phyloP scores from a whole-genome alignment of 1,140 invertebrate species.

The Triops cancriformis region DNA sequence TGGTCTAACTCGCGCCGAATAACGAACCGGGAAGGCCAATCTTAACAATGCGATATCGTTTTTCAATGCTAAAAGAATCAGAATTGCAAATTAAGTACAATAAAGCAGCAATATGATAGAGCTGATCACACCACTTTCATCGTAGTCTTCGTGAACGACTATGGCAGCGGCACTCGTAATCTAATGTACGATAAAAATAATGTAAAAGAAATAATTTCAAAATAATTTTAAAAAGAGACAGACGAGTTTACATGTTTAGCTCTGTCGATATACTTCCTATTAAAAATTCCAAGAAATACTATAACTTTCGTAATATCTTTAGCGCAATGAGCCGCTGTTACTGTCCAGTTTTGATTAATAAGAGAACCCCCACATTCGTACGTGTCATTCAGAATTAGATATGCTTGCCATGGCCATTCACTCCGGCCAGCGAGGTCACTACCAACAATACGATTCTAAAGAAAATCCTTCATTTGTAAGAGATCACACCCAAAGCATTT shows the following conservation, averaged over 20 bases:
- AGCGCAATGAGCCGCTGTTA: conserved; percentile 43
- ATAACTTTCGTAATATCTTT: background rate
- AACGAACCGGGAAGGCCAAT: conserved; percentile 24
- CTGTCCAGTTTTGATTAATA: conserved; percentile 40
- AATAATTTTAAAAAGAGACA: background rate
- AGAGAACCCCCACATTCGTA: conserved; percentile 42
- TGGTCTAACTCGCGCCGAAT: conserved; percentile 24
- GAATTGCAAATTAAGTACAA: background rate
- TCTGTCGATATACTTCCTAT: background rate
- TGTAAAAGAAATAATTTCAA: background rate
- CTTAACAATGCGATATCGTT: conserved; percentile 30
- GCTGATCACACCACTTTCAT: background rate
- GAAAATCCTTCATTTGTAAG: background rate
- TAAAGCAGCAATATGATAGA: too few relatives aligned
- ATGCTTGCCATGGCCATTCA: conserved; percentile 27
- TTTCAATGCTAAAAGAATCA: background rate
- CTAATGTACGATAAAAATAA: background rate
- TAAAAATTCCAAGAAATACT: background rate
- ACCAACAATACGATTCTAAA: conserved; percentile 26
- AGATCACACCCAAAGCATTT: background rate
- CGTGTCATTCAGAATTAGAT: conserved; percentile 17
- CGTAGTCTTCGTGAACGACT: background rate
- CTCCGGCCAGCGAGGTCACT: background rate
- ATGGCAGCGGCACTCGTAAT: background rate
- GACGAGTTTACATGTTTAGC: background rate